These are phyloP conservation scores for Macrosteles quadrilineatus DNA, from an alignment of 1,140 invertebrate genomes.

Conservation along the genomic window DNA sequence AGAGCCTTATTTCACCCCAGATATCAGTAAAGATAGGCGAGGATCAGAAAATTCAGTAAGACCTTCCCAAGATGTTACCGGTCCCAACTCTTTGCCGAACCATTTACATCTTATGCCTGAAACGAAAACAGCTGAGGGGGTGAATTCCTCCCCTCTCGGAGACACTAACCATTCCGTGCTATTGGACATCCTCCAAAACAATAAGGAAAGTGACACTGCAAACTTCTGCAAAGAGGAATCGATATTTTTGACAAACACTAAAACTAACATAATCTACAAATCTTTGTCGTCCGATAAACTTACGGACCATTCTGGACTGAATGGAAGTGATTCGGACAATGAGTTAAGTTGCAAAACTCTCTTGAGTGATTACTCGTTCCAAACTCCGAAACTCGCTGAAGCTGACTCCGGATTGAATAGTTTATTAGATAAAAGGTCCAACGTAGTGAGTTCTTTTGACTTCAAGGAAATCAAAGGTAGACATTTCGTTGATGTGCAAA, in stretches of 20 bases:
- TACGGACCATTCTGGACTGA: too few relatives aligned
- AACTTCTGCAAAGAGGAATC: slow-evolving; percentile 4
- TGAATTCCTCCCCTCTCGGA: background rate
- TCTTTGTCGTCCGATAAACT: slow-evolving; percentile 16
- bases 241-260: slow-evolving; percentile 20
- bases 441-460: background rate
- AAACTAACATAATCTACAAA: slow-evolving; percentile 26
- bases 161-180: slow-evolving; percentile 18
- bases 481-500: too few relatives aligned
- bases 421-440: background rate
- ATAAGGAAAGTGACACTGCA: background rate
- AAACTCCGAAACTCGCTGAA: background rate
- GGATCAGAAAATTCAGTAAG: background rate
- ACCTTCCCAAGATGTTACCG: background rate
- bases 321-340: background rate
- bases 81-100: background rate
- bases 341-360: background rate
- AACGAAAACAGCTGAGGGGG: slow-evolving; percentile 1
- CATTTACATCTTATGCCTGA: slow-evolving; percentile 15
- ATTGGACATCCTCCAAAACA: slow-evolving; percentile 15
- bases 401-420: slow-evolving; percentile 2
- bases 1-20: background rate
- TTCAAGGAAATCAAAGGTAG: background rate
- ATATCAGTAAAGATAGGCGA: background rate
- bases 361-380: slow-evolving; percentile 1